Conservation (phyloP, 23 tunicate genomes). For the Styela plicata region DNA sequence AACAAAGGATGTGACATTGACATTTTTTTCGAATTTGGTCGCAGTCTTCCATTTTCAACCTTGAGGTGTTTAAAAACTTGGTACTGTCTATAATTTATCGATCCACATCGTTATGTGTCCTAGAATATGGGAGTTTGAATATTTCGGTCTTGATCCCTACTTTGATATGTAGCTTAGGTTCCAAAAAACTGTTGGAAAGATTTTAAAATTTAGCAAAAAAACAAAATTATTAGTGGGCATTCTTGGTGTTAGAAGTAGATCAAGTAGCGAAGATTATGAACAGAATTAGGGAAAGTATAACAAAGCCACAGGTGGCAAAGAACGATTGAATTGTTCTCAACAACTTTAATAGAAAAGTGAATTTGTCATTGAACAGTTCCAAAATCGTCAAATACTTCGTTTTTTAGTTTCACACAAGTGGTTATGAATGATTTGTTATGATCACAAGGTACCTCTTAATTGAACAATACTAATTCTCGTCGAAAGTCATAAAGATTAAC, state of each 20-base stretch:
- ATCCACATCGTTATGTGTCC: too few species aligned
- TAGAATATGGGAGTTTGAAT: too few species aligned
- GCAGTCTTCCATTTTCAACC: too few species aligned
- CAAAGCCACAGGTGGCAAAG: neutral
- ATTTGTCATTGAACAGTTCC: neutral
- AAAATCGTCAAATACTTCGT: neutral
- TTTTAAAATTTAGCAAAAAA: too few species aligned
- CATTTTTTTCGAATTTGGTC: too few species aligned
- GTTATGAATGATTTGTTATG: neutral
- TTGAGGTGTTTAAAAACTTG: too few species aligned
- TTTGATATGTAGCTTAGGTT: too few species aligned
- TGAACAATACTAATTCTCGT: neutral
- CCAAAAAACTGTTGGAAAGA: too few species aligned
- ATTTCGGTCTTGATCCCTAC: too few species aligned
- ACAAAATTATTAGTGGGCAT: too few species aligned
- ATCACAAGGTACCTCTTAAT: neutral
- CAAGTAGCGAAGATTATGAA: neutral
- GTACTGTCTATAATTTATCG: too few species aligned
- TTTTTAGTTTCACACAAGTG: neutral
- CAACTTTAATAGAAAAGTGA: neutral
- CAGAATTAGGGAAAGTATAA: neutral
- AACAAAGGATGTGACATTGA: too few species aligned
- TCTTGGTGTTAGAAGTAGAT: neutral
- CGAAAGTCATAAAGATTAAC: neutral
- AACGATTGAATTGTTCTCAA: neutral